Evolutionary conservation across 1,140 invertebrate genomes (phyloP).

Genomic region (Lasioglossum baleicum): DNA sequence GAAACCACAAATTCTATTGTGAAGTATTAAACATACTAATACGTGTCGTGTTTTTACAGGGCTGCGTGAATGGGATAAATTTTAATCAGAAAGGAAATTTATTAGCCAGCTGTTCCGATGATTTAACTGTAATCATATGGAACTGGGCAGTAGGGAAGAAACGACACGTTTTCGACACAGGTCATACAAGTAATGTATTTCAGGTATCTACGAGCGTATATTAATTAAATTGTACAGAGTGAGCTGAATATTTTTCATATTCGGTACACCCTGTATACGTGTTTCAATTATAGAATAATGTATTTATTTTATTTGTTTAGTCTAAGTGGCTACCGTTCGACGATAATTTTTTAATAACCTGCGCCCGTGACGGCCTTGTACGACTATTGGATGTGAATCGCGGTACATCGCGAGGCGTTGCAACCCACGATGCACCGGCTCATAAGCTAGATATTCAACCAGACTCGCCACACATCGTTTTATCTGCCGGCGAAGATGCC

Average conservation of each 20-base stretch:
- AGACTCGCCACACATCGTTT: constrained; percentile 88
- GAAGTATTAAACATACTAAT: constrained; percentile 2
- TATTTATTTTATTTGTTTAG: constrained; percentile 72
- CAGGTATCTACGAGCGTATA: constrained; percentile 84
- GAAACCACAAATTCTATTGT: background rate
- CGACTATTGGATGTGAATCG: constrained; percentile 76
- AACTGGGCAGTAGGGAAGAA: constrained; percentile 90
- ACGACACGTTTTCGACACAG: constrained; percentile 85
- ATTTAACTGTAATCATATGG: constrained; percentile 92
- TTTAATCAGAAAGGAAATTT: constrained; percentile 91
- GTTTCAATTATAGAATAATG: background rate
- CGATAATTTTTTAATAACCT: constrained; percentile 90
- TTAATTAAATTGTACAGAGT: constrained; percentile 68
- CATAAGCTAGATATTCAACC: constrained; percentile 89
- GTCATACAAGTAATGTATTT: constrained; percentile 93
- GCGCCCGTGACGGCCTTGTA: constrained; percentile 94
- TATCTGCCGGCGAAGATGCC: constrained; percentile 94
- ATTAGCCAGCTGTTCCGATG: constrained; percentile 94
- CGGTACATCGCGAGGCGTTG: constrained; percentile 83
- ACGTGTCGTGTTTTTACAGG: constrained; percentile 70
- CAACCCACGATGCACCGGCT: constrained; percentile 86
- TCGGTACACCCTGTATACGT: too few relatives aligned
- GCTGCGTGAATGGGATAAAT: constrained; percentile 95
- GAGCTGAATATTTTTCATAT: too few relatives aligned
- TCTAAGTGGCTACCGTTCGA: constrained; percentile 85